phyloP scores from a whole-genome alignment of 2,113 vertebrate genomes.

The Sturnus vulgaris region DNA sequence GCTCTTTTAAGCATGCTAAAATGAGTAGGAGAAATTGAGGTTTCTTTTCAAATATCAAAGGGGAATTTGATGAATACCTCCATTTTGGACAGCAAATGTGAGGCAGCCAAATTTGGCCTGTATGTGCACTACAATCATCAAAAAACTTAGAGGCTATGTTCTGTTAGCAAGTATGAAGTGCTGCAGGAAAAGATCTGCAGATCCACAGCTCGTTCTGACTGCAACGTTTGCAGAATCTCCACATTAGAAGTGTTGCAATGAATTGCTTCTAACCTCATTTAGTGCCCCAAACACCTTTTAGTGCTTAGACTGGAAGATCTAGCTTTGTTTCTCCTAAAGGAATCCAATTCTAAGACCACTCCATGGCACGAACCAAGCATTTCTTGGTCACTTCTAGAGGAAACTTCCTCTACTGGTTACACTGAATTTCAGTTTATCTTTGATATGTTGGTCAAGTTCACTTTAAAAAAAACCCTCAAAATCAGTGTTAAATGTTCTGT shows the following conservation, averaged over 20 bases:
- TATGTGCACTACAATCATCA: neutral
- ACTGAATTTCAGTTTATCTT: neutral
- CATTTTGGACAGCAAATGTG: neutral
- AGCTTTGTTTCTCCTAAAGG: neutral
- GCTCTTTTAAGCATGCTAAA: neutral
- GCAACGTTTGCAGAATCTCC: fast-evolving
- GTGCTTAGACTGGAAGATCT: neutral
- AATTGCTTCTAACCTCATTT: neutral
- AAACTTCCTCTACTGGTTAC: neutral
- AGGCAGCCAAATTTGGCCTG: neutral
- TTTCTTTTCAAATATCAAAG: neutral
- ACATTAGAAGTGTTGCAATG: neutral
- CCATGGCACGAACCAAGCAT: neutral
- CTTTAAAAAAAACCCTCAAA: neutral
- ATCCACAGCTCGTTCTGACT: neutral
- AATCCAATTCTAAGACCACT: neutral
- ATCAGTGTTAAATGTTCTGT: neutral
- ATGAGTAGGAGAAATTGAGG: neutral
- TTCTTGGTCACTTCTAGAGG: neutral
- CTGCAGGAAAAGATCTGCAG: neutral
- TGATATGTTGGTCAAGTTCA: neutral
- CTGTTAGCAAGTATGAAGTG: neutral
- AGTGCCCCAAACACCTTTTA: neutral
- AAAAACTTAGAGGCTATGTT: neutral
- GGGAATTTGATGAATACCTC: neutral